A percentile compares a stretch with the other conserved stretches of the same genome.
Evolutionary conservation across 2,113 vertebrate species (phyloP).

Genomic region (Prietella phreatophila): DNA sequence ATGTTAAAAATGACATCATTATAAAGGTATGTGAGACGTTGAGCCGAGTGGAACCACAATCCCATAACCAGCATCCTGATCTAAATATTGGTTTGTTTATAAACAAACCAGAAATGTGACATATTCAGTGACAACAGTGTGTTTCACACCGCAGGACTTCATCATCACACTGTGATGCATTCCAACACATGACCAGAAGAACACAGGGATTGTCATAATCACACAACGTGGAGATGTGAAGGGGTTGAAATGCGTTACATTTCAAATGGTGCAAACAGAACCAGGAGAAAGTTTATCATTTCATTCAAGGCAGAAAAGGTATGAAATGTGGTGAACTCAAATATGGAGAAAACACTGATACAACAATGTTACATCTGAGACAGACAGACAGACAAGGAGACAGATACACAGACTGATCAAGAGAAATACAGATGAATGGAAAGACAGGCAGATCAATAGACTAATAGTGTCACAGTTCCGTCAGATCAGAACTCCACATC

Average conservation of each 20-base stretch:
- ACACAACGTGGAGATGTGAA: background rate
- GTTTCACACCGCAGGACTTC: background rate
- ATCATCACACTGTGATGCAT: background rate
- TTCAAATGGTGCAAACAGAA: background rate
- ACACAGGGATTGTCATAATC: background rate
- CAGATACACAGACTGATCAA: background rate
- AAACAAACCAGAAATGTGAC: constrained; percentile 22
- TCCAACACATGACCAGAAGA: background rate
- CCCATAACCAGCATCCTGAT: constrained; percentile 4
- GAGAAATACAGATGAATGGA: background rate
- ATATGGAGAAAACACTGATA: background rate
- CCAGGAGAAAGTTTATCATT: background rate
- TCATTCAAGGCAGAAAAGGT: background rate
- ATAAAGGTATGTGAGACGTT: background rate
- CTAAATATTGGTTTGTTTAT: constrained; percentile 8
- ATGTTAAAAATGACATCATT: constrained; percentile 9
- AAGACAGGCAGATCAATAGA: background rate
- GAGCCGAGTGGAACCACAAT: constrained; percentile 18
- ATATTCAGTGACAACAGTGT: background rate
- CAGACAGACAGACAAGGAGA: background rate
- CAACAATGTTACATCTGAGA: background rate
- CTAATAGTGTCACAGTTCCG: too few relatives aligned
- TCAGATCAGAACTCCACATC: too few relatives aligned
- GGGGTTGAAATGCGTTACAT: background rate
- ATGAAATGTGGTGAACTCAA: background rate